Evolutionary conservation across 2,113 vertebrate species (phyloP), one percentile per base, ranked within the genome.

Genomic region (Sisor rabdophorus): DNA sequence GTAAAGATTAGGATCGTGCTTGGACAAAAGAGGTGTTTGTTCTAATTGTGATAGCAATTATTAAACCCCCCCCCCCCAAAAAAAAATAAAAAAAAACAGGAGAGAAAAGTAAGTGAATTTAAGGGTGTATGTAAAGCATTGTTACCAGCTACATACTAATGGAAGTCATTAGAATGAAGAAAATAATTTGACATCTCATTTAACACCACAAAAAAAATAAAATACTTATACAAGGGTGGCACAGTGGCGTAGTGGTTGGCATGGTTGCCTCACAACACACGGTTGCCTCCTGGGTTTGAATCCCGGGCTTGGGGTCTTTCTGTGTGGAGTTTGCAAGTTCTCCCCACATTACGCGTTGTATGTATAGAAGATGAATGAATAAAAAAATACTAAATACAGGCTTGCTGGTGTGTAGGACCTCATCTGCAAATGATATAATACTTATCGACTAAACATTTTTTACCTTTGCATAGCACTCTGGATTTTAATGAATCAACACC

Each of bases 1-100:
- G 40, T 40, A 22, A 15, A 74, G n/a, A 65, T 44, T 26, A 73
- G 68, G 80, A 70, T 65, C 56, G 52, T 73, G 61, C 77, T 79
- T 77, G 47, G 72, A 77, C 26, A 74, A 26, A 65, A 61, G 63
- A 64, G 19, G 30, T 26, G 32, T 58, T 50, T 75, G 71, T 80
- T 71, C 69, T 76, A 83, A 73, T 64, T 56, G n/a, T n/a, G n/a
- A n/a, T n/a, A n/a, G n/a, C n/a, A n/a, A n/a, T n/a, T n/a, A n/a
- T n/a, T n/a, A n/a, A n/a, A n/a, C n/a, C n/a, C n/a, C n/a, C n/a
- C n/a, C n/a, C n/a, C n/a, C n/a, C n/a, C n/a, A n/a, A n/a, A n/a
- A n/a, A 30, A 24, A 13, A 26, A 32, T 69, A 69, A 12, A 32
- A 52, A 13, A 10, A 11, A 69, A 19, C 11, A 48, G 52, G 53